Evolutionary conservation across 2,888 invertebrate species (phyloP).

Genomic region (Isotomurus palustris): DNA sequence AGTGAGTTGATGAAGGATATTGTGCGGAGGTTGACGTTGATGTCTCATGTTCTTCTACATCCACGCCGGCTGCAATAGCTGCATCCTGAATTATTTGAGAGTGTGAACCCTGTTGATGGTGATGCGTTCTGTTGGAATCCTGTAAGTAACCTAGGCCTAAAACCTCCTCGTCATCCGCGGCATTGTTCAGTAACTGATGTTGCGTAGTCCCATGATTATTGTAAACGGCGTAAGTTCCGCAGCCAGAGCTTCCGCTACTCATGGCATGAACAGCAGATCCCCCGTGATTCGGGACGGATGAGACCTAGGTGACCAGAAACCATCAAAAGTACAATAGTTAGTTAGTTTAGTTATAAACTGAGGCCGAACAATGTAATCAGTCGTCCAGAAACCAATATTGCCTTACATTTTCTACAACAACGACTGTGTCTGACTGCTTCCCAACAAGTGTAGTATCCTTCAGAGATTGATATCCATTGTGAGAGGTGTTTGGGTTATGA

Average conservation of each 20-base stretch:
- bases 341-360: too few relatives aligned
- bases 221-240: not conserved
- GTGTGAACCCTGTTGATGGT: not conserved
- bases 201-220: not conserved
- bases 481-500: too few relatives aligned
- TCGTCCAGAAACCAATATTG: too few relatives aligned
- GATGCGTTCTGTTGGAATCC: not conserved
- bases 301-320: too few relatives aligned
- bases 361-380: too few relatives aligned
- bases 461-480: too few relatives aligned
- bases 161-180: slow-evolving; percentile 4
- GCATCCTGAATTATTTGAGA: slow-evolving; percentile 12
- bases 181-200: too few relatives aligned
- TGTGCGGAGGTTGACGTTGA: not conserved
- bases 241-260: too few relatives aligned
- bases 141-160: slow-evolving; percentile 2
- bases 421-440: slow-evolving; percentile 1
- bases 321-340: too few relatives aligned
- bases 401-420: not conserved
- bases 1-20: not conserved
- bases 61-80: slow-evolving; percentile 2
- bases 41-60: not conserved
- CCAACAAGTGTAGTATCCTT: too few relatives aligned
- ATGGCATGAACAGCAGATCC: too few relatives aligned
- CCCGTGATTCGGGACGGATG: too few relatives aligned